Conservation (phyloP, 2,797 vertebrate genomes). For the Sus cebifrons region DNA sequence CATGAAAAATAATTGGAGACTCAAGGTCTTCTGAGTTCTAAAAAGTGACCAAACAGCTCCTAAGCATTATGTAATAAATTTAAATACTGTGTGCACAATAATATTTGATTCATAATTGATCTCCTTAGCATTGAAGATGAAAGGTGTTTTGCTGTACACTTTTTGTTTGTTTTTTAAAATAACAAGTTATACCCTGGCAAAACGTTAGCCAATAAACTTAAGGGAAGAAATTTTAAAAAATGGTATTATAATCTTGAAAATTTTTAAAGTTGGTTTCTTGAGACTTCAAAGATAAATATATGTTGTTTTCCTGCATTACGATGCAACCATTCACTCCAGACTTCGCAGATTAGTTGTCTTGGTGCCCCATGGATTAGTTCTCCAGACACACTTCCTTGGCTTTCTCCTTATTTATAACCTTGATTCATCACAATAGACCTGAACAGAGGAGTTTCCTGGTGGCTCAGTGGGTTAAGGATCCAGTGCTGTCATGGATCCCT, state of each 20-base stretch:
- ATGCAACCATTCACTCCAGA: not conserved
- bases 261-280: not conserved
- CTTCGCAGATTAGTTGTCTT: not conserved
- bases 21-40: not conserved
- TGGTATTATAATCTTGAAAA: not conserved
- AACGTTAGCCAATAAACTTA: not conserved
- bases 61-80: not conserved
- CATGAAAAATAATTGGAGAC: not conserved
- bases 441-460: too few species aligned
- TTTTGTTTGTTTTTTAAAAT: not conserved
- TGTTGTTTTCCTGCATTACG: accelerated
- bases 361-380: not conserved
- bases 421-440: not conserved
- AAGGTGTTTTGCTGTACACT: not conserved
- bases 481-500: too few species aligned
- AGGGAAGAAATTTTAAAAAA: not conserved
- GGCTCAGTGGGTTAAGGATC: too few species aligned
- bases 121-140: not conserved
- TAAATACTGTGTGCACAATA: not conserved
- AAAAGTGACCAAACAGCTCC: not conserved
- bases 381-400: not conserved
- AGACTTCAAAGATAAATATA: not conserved
- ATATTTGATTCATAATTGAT: not conserved
- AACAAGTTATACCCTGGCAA: not conserved
- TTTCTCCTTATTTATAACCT: not conserved